Percentiles rank a stretch among this genome's conserved stretches.
phyloP scores from a whole-genome alignment of 2,113 vertebrate genomes.

The Prietella phreatophila region DNA sequence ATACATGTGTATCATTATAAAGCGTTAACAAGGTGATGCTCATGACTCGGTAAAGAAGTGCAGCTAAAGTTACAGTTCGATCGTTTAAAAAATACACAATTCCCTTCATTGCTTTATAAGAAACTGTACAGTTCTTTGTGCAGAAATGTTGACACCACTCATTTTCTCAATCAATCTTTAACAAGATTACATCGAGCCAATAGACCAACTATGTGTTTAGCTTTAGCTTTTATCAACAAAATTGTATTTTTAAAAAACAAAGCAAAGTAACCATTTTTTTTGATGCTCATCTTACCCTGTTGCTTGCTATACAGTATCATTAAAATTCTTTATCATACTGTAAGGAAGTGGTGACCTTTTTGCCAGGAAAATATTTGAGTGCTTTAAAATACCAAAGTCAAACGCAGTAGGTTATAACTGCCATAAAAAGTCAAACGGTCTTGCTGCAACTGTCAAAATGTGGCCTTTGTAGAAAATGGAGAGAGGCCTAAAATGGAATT shows the following conservation, averaged over 20 bases:
- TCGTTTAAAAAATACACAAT: not conserved
- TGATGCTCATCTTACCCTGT: not conserved
- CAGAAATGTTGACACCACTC: not conserved
- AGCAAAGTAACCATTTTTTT: no score
- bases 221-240: not conserved
- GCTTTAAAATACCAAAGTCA: constrained; percentile 53
- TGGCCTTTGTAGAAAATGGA: constrained; percentile 23
- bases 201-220: not conserved
- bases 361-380: constrained; percentile 23
- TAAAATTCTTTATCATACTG: constrained; percentile 23
- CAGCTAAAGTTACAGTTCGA: not conserved
- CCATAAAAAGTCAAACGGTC: constrained; percentile 50
- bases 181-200: not conserved
- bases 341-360: constrained; percentile 13
- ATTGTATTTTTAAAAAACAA: not conserved
- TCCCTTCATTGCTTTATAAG: not conserved
- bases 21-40: no score
- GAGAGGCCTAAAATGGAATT: constrained; percentile 49
- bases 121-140: not conserved
- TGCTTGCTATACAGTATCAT: not conserved
- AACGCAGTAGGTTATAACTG: constrained; percentile 36
- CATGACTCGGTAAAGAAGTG: not conserved
- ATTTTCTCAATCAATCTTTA: not conserved
- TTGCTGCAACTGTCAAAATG: constrained; percentile 5
- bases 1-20: not conserved